phyloP scores from a whole-genome alignment of 2,888 invertebrate species.

The Heliconius sara region DNA sequence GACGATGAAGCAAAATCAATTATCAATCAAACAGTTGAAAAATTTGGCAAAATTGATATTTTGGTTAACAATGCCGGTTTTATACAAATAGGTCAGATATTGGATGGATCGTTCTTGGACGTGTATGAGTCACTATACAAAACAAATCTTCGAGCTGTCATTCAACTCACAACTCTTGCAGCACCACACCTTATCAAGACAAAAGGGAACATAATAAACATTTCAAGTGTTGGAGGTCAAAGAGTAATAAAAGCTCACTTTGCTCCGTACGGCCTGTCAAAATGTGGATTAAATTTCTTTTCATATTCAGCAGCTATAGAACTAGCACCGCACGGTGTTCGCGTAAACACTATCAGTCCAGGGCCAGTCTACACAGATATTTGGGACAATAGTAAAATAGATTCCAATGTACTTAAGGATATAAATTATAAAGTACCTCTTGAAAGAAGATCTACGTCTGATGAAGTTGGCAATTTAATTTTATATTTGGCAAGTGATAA shows the following conservation, averaged over 20 bases:
- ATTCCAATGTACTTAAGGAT: constrained; percentile 67
- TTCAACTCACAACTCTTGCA: constrained; percentile 55
- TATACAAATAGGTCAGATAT: constrained; percentile 43
- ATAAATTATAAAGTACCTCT: constrained; percentile 35
- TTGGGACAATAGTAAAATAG: constrained; percentile 74
- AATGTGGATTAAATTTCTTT: constrained; percentile 85
- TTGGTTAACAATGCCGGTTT: constrained; percentile 61
- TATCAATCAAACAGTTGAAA: constrained; percentile 51
- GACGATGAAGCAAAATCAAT: constrained; percentile 51
- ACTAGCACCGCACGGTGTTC: constrained; percentile 80
- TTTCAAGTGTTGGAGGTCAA: constrained; percentile 57
- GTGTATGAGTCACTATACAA: constrained; percentile 56
- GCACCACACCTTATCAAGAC: constrained; percentile 55
- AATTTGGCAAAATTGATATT: constrained; percentile 57
- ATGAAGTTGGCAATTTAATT: constrained; percentile 40
- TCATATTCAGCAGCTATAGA: constrained; percentile 88
- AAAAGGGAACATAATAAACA: constrained; percentile 62
- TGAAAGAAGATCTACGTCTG: constrained; percentile 47
- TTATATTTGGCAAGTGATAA: constrained; percentile 39
- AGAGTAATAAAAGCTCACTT: constrained; percentile 55
- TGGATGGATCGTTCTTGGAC: constrained; percentile 51
- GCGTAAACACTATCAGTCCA: constrained; percentile 88
- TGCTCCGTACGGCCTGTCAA: background rate
- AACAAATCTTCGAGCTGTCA: constrained; percentile 55
- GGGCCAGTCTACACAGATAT: constrained; percentile 84